A percentile compares a stretch with the other conserved stretches of the same genome.
phyloP scores from a whole-genome alignment of 2,797 vertebrate species.

The Ctenopoma kingsleyae region DNA sequence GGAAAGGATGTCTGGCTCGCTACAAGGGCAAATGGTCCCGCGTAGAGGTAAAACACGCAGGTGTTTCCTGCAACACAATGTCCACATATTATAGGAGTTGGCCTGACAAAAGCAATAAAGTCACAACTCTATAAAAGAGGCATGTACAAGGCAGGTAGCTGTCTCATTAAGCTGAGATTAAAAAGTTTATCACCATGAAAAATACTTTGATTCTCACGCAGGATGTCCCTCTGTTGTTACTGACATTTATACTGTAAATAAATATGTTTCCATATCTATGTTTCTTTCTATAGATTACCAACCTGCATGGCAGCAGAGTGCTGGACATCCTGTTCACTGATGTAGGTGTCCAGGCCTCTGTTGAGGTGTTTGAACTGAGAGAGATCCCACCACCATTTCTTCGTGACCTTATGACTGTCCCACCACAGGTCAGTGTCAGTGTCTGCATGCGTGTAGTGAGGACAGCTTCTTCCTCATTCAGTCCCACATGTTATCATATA shows the following conservation, averaged over 20 bases:
- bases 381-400: constrained; percentile 92
- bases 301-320: constrained; percentile 93
- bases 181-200: not conserved
- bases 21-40: constrained; percentile 96
- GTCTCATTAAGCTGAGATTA: not conserved
- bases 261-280: not conserved
- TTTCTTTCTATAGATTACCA: constrained; percentile 88
- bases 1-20: constrained; percentile 92
- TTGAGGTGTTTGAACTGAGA: constrained; percentile 93
- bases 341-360: constrained; percentile 90
- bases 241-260: too few species aligned
- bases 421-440: constrained; percentile 94
- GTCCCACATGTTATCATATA: not conserved
- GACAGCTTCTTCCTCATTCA: not conserved
- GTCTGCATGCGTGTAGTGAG: not conserved
- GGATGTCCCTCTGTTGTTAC: not conserved
- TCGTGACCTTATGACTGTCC: constrained; percentile 88
- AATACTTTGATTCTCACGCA: not conserved
- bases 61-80: not conserved
- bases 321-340: constrained; percentile 94
- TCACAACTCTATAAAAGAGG: not conserved
- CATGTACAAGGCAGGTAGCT: not conserved
- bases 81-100: not conserved
- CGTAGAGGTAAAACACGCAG: constrained; percentile 89
- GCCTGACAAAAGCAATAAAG: not conserved